These are phyloP conservation scores for Amphibalanus amphitrite DNA, from an alignment of 1,140 invertebrate species.

Conservation along the genomic window DNA sequence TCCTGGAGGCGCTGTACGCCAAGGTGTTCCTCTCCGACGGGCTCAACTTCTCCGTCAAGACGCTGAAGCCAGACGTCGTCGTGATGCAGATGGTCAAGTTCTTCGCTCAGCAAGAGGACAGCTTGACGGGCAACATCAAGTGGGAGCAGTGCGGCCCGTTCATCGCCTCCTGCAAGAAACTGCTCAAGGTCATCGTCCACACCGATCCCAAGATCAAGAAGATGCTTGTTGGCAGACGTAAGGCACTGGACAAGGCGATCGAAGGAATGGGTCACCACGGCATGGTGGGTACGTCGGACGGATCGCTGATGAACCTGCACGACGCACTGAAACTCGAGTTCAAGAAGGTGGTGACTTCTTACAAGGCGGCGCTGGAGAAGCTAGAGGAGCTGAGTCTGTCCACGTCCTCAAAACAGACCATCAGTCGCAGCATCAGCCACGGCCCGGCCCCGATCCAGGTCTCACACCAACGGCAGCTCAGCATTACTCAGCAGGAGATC, in stretches of 20 bases:
- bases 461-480: conserved; percentile 72
- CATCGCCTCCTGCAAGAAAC: conserved; percentile 35
- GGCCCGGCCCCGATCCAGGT: conserved; percentile 65
- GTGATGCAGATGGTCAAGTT: conserved; percentile 61
- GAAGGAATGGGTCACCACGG: conserved; percentile 73
- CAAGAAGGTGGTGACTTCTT: conserved; percentile 60
- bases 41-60: conserved; percentile 11
- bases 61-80: conserved; percentile 52
- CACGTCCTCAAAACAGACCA: conserved; percentile 19
- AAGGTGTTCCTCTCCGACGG: conserved; percentile 38
- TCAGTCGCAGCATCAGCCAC: conserved; percentile 27
- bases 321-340: conserved; percentile 62
- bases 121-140: conserved; percentile 22
- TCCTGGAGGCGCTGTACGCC: conserved; percentile 67
- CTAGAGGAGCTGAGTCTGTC: conserved; percentile 54
- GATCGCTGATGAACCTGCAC: conserved; percentile 38
- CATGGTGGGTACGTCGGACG: conserved; percentile 43
- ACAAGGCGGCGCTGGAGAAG: conserved; percentile 70
- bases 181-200: conserved; percentile 36
- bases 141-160: conserved; percentile 33
- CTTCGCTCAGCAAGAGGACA: conserved; percentile 44
- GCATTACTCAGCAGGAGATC: conserved; percentile 53
- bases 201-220: conserved; percentile 37
- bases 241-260: conserved; percentile 60
- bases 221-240: conserved; percentile 40